Evolutionary conservation across 2,797 vertebrate genomes (phyloP), one percentile per base, ranked within the genome.

Genomic region (Tokudaia muenninki): DNA sequence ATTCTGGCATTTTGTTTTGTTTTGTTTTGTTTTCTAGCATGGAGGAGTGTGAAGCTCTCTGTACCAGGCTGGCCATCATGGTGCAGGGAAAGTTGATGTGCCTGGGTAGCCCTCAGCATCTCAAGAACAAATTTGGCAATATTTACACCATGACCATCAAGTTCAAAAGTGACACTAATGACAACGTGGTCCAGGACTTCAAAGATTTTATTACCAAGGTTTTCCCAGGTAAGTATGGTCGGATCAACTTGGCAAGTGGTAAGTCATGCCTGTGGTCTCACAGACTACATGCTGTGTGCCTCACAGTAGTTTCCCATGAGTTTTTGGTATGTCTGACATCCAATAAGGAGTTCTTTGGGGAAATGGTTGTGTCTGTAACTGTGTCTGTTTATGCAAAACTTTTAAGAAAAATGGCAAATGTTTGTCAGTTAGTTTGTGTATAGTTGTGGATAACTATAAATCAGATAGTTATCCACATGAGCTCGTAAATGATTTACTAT

Each of bases 21-120:
- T 90, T 94, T 94, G 86, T 90, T 90, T 52, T 52, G 50, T 52
- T 94, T 94, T 2, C 83, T 72, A 97, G 97, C 29, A 87, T 97
- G 84, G 97, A 97, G 59, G 97, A 97, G 86, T 97, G 97, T 16
- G 96, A 97, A 3, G 80, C 95, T 24, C 93, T 97, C 26, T 97
- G 97, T 47, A 97, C 97, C 84, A 93, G 59, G 41, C 70, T 97
- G 55, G 96, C 94, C 88, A 97, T 97, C 65, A 95, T 97, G 97
- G 97, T 72, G 6, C 65, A 92, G 10, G 97, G 97, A 0, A 92
- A 94, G 65, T 72, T 97, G 0, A 9, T 87, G 72, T 97, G 96
- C 52, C 34, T 97, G 37, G 97, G 97, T 13, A 97, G 90, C 91
- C 96, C 96, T 87, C 97, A 97, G 83, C 81, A 97, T 24, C 97